A percentile compares a stretch with the other conserved stretches of the same genome.
These are phyloP conservation scores for Catostomus latipinnis DNA, from an alignment of 2,797 vertebrate species.

Conservation along the genomic window DNA sequence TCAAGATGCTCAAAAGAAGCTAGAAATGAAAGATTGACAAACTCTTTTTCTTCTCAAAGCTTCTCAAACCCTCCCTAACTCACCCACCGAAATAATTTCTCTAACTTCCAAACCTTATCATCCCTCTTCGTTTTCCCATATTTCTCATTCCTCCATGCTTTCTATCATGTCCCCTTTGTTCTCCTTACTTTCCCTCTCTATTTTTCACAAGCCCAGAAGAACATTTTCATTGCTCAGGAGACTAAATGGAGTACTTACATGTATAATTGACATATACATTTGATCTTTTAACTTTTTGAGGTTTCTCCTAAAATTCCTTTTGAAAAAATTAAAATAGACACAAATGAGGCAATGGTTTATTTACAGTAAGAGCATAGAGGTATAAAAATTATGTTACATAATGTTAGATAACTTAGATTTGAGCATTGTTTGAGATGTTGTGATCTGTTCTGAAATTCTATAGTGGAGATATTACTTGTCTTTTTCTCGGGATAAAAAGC, in stretches of 20 bases:
- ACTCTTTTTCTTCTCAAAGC: conserved; percentile 18
- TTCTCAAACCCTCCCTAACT: conserved; percentile 2
- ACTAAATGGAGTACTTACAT: background rate
- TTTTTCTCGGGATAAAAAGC: no score
- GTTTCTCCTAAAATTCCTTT: background rate
- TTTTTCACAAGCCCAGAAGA: conserved; percentile 10
- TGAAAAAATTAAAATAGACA: background rate
- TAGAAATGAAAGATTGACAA: conserved; percentile 29
- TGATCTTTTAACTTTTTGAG: background rate
- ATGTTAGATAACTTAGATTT: no score
- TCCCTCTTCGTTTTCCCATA: background rate
- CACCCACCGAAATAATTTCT: conserved; percentile 15
- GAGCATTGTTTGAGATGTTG: background rate
- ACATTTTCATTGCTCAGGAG: background rate
- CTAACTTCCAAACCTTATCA: conserved; percentile 37
- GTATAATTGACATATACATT: background rate
- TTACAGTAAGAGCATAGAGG: no score
- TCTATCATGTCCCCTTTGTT: background rate
- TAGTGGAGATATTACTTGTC: background rate
- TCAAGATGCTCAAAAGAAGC: conserved; percentile 18
- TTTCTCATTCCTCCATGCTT: background rate
- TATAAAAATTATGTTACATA: no score
- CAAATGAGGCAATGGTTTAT: background rate
- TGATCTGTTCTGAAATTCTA: background rate
- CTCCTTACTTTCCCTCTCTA: background rate